Base-by-base conservation (phyloP, 92 coral and sea anemone genomes). In the Meandrina meandrites region DNA sequence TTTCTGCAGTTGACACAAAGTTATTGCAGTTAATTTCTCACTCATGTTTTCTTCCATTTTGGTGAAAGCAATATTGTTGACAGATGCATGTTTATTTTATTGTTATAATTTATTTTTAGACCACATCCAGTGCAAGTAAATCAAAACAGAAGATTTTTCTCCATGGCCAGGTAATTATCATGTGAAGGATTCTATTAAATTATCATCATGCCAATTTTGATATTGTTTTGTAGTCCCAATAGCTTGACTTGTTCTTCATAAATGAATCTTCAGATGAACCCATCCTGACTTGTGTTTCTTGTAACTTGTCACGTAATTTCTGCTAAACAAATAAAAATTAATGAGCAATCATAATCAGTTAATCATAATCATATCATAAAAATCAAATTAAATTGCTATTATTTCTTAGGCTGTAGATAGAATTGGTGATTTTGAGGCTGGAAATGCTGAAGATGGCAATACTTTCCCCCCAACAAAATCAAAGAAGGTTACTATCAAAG, bases 401-500 rank as follows among this genome's bases (percentile, higher is more conserved):
- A 14, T 21, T 22, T 53, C 50, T 24, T 3, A 84, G 87, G 87
- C 87, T 56, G 80, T 58, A 13, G 80, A 69, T 54, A 47, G 28
- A 27, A 81, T 34, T 81, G 77, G 62, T 53, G 40, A 84, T 16
- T 54, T 57, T 73, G 80, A 75, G 42, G 74, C 53, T 48, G 53
- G 54, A 85, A 47, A 19, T 8, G 3, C 31, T 4, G 83, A 76
- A 21, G 83, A 85, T 60, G 35, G 40, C 11, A 60, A 76, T 81
- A 36, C 24, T 56, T 47, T 16, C 27, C 66, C 60, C 17, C 75
- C 85, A 37, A 27, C 77, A 14, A 85, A 85, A 76, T 42, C 88
- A 60, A 85, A 62, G 48, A 85, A 85, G 77, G 88, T 85, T 40
- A 85, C 82, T 22, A 85, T 85, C 54, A 47, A 64, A 24, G 88